These are phyloP conservation scores for Mystacornis crossleyi DNA, from an alignment of 2,113 vertebrate genomes.

Conservation along the genomic window DNA sequence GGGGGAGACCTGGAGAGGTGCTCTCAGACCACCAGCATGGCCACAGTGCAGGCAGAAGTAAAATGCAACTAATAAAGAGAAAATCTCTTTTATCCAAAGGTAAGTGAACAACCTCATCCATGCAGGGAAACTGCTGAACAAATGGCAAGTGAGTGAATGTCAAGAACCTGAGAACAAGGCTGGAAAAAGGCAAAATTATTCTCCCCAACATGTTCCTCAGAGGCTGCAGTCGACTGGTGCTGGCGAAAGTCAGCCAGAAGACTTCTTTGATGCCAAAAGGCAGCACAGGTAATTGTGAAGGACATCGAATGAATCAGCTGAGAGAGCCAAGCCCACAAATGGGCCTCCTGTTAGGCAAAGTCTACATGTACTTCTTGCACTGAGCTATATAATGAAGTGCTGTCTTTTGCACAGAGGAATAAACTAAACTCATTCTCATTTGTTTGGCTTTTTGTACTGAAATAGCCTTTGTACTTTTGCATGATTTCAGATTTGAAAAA, in stretches of 20 bases:
- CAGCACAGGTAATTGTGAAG: background rate
- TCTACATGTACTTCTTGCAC: background rate
- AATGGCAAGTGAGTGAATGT: background rate
- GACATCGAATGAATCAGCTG: background rate
- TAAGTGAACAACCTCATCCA: background rate
- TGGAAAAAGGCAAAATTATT: background rate
- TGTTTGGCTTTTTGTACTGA: background rate
- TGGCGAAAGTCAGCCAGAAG: background rate
- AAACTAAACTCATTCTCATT: background rate
- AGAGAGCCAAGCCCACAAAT: background rate
- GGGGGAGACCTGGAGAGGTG: background rate
- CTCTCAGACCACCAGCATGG: background rate
- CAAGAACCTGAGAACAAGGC: background rate
- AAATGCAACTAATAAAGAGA: background rate
- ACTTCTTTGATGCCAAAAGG: background rate
- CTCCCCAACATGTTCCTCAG: background rate
- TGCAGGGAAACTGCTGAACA: background rate
- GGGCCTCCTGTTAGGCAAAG: background rate
- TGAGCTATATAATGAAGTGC: background rate
- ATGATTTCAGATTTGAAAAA: background rate
- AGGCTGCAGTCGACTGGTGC: background rate
- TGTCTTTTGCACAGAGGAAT: background rate
- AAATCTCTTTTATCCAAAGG: background rate
- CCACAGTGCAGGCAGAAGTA: background rate
- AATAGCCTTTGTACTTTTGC: background rate